Percentiles rank a stretch among this genome's conserved stretches.
Evolutionary conservation across 2,888 invertebrate genomes (phyloP).

Genomic region (Hirtodrosophila histrioides): DNA sequence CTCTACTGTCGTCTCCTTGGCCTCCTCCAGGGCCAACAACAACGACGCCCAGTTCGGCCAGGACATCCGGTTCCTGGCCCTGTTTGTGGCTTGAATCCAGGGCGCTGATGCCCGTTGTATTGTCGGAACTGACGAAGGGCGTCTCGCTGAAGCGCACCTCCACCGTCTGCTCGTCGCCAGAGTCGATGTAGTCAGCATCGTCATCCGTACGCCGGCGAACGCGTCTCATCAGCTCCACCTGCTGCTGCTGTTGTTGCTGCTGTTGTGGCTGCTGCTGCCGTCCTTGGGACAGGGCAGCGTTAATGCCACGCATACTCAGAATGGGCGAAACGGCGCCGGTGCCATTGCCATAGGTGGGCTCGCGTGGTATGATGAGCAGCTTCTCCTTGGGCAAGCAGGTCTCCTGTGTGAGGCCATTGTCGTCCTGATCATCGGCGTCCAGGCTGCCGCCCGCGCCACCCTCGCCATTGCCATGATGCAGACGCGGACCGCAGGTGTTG

Average conservation of each 20-base stretch:
- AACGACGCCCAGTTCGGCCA: slow-evolving; percentile 40
- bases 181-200: slow-evolving; percentile 77
- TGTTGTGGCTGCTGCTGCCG: slow-evolving; percentile 36
- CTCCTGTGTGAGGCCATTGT: slow-evolving; percentile 82
- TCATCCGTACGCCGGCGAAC: slow-evolving; percentile 55
- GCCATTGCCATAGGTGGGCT: slow-evolving; percentile 83
- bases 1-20: slow-evolving; percentile 16
- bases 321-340: slow-evolving; percentile 74
- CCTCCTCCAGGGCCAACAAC: slow-evolving; percentile 19
- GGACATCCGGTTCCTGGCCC: slow-evolving; percentile 52
- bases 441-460: slow-evolving; percentile 61
- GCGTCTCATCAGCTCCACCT: slow-evolving; percentile 72
- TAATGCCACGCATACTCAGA: slow-evolving; percentile 64
- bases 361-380: slow-evolving; percentile 81
- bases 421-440: slow-evolving; percentile 80
- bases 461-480: slow-evolving; percentile 78
- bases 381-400: slow-evolving; percentile 78
- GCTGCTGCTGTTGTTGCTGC: slow-evolving; percentile 57
- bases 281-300: slow-evolving; percentile 68
- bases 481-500: slow-evolving; percentile 82
- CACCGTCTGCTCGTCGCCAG: slow-evolving; percentile 81
- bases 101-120: slow-evolving; percentile 79
- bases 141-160: slow-evolving; percentile 83
- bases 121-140: slow-evolving; percentile 83
- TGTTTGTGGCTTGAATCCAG: slow-evolving; percentile 69